phyloP scores from a whole-genome alignment of 2,113 vertebrate genomes.

The Actenoides lindsayi region DNA sequence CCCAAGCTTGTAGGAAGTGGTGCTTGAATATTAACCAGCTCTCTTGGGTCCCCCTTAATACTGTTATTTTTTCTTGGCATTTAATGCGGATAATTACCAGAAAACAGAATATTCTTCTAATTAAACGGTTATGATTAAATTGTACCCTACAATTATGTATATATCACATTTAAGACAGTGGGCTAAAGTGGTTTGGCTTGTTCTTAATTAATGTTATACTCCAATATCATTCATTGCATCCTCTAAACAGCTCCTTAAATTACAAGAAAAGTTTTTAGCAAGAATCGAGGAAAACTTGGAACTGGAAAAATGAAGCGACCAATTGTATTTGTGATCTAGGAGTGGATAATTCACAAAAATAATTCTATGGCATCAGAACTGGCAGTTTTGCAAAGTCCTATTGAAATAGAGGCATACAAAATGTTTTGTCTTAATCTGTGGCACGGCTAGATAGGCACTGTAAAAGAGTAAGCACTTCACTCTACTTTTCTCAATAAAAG shows the following conservation, averaged over 20 bases:
- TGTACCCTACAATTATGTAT: not conserved
- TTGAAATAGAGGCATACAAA: fast-evolving
- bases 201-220: not conserved
- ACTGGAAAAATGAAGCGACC: not conserved
- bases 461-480: not conserved
- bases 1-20: too few species aligned
- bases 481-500: not conserved
- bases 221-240: not conserved
- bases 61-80: not conserved
- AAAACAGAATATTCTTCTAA: not conserved
- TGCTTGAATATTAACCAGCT: too few species aligned
- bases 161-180: not conserved
- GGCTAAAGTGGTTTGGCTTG: not conserved
- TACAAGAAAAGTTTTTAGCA: not conserved
- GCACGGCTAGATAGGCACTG: not conserved
- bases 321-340: not conserved
- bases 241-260: not conserved
- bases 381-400: not conserved
- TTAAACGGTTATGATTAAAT: not conserved
- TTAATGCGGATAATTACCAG: not conserved
- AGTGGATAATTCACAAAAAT: not conserved
- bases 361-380: not conserved
- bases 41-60: not conserved
- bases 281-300: not conserved
- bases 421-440: not conserved